Conservation (phyloP, 2,888 invertebrate genomes). For the Habrosyne pyritoides region DNA sequence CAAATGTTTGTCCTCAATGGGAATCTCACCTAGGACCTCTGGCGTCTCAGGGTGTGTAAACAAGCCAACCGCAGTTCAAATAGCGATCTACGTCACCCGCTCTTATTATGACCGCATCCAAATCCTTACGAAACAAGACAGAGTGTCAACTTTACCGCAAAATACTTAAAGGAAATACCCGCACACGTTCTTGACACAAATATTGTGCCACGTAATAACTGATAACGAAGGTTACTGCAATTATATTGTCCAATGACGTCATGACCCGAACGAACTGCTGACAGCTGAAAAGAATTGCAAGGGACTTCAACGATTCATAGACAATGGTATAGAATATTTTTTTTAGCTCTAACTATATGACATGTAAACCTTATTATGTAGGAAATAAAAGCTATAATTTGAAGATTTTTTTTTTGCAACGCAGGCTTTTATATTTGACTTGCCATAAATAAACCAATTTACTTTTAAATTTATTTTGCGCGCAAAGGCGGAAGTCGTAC, state of each 20-base stretch:
- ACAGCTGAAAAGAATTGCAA: constrained; percentile 67
- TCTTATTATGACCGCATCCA: neutral
- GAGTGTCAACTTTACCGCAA: neutral
- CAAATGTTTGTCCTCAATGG: too few relatives aligned
- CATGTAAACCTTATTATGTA: neutral
- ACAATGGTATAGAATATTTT: constrained; percentile 12
- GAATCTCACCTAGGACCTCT: too few relatives aligned
- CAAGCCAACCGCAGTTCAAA: too few relatives aligned
- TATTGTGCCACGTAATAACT: constrained; percentile 32
- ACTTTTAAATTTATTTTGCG: constrained; percentile 11
- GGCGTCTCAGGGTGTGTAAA: too few relatives aligned
- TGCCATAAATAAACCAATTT: constrained; percentile 5
- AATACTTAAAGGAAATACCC: constrained; percentile 23
- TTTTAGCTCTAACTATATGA: neutral
- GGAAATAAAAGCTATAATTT: too few relatives aligned
- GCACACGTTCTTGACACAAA: constrained; percentile 40
- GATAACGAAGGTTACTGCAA: constrained; percentile 38
- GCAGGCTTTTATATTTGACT: too few relatives aligned
- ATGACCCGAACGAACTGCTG: constrained; percentile 32
- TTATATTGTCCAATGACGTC: constrained; percentile 49
- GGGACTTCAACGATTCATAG: constrained; percentile 32
- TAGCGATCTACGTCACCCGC: neutral
- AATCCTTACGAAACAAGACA: neutral
- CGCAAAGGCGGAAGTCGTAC: constrained; percentile 10
- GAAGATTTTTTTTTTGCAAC: neutral